These are phyloP conservation scores for Listrodromus nycthemerus DNA, from an alignment of 2,888 invertebrate genomes.

Conservation along the genomic window DNA sequence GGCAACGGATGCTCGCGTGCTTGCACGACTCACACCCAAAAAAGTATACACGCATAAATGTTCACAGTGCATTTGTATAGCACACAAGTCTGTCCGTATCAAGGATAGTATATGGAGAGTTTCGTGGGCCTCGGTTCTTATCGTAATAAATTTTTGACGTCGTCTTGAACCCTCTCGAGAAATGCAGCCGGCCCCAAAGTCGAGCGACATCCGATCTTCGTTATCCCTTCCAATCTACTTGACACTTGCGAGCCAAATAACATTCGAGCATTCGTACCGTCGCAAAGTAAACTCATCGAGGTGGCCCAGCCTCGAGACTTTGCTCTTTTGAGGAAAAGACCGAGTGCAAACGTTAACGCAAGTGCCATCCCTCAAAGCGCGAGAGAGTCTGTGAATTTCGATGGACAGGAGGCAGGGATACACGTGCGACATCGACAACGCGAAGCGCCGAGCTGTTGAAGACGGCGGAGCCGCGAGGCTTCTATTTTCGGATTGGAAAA, in stretches of 20 bases:
- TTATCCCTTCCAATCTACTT: conserved; percentile 47
- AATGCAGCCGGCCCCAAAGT: conserved; percentile 14
- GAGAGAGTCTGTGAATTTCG: background rate
- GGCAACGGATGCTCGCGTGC: conserved; percentile 67
- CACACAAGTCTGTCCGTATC: background rate
- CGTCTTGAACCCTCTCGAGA: conserved; percentile 31
- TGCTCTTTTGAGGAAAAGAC: conserved; percentile 22
- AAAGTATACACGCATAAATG: conserved; percentile 22
- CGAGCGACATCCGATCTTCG: conserved; percentile 44
- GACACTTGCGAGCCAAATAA: conserved; percentile 34
- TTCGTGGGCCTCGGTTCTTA: conserved; percentile 36
- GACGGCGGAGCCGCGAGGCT: conserved; percentile 68
- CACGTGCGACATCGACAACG: conserved; percentile 17
- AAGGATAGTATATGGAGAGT: conserved; percentile 35
- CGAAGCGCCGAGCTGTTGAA: conserved; percentile 8
- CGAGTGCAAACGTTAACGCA: background rate
- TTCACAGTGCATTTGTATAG: background rate
- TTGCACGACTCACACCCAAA: conserved; percentile 61
- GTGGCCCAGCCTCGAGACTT: conserved; percentile 3
- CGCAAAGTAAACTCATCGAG: conserved; percentile 40
- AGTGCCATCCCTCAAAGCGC: background rate
- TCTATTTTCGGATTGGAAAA: conserved; percentile 81
- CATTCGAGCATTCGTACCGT: conserved; percentile 8
- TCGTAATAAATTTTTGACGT: conserved; percentile 49
- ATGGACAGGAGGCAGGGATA: conserved; percentile 26